Base-by-base conservation (phyloP, 2,113 vertebrate species). In the Phrynosoma blainvillii region DNA sequence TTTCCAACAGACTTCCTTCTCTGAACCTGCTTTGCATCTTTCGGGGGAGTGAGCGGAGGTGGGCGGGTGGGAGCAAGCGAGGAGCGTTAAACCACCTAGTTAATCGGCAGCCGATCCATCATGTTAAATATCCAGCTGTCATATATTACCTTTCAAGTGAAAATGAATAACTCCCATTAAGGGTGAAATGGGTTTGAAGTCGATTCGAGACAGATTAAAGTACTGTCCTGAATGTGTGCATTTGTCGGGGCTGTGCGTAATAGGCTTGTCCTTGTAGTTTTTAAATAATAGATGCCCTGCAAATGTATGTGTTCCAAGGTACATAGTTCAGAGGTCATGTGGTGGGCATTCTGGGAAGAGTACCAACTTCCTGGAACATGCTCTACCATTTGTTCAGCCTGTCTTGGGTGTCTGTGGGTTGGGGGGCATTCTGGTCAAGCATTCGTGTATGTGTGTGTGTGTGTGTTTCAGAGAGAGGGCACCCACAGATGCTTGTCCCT, bases 111-210 rank as follows among this genome's bases (percentile, higher is more conserved):
- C 96, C 90, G 84, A 93, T 96, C 96, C 93, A 96, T 97, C 97
- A 97, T 94, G 95, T 97, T 96, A 97, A 96, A 96, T 96, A 96
- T 95, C 97, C 95, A 96, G 95, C 96, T 94, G 94, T 97, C 96
- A 96, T 95, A 95, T 97, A 97, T 96, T 97, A 96, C 96, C 96
- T 97, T 96, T 97, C 96, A 97, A 96, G 96, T 96, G 97, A 97
- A 97, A 97, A 97, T 97, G 96, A 97, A 97, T 97, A 97, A 97
- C 96, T 97, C 95, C 97, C 96, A 96, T 97, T 97, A 96, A 97
- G 96, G 95, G 88, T 91, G 84, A 97, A 97, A 96, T 96, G 97
- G 96, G 96, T 96, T 96, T 96, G 96, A 97, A 97, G 97, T 97
- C 96, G 96, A 97, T 97, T 96, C 90, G 89, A 97, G 96, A 96